A percentile compares a stretch with the other conserved stretches of the same genome.
Conservation (phyloP, 1,140 invertebrate genomes). For the Metopolophium dirhodum region DNA sequence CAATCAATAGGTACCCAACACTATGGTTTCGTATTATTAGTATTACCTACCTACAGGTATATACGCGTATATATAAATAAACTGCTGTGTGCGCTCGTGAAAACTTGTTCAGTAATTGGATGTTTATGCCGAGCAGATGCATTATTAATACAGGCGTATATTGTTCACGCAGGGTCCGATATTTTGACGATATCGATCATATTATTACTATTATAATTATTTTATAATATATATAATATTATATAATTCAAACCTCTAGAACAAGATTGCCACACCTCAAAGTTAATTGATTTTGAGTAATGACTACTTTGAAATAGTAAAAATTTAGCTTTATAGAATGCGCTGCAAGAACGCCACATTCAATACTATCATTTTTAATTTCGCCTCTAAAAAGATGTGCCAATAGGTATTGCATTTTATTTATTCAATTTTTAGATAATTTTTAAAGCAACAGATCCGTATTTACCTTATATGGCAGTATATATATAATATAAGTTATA, state of each 20-base stretch:
- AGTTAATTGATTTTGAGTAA: not conserved
- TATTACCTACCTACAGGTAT: too few relatives aligned
- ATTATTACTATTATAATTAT: not conserved
- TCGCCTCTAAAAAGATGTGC: too few relatives aligned
- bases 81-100: not conserved
- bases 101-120: not conserved
- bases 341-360: too few relatives aligned
- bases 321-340: too few relatives aligned
- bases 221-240: too few relatives aligned
- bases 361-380: too few relatives aligned
- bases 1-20: not conserved
- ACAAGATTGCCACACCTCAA: not conserved
- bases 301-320: too few relatives aligned
- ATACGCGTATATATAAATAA: not conserved
- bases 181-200: not conserved
- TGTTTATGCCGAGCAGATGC: not conserved
- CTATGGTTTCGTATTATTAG: not conserved
- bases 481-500: not conserved
- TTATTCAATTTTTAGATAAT: not conserved
- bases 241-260: not conserved
- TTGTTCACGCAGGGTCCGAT: not conserved
- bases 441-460: not conserved
- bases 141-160: not conserved
- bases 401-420: too few relatives aligned
- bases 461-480: too few relatives aligned